These are phyloP conservation scores for Verasper variegatus DNA, from an alignment of 2,113 vertebrate genomes.

Conservation along the genomic window DNA sequence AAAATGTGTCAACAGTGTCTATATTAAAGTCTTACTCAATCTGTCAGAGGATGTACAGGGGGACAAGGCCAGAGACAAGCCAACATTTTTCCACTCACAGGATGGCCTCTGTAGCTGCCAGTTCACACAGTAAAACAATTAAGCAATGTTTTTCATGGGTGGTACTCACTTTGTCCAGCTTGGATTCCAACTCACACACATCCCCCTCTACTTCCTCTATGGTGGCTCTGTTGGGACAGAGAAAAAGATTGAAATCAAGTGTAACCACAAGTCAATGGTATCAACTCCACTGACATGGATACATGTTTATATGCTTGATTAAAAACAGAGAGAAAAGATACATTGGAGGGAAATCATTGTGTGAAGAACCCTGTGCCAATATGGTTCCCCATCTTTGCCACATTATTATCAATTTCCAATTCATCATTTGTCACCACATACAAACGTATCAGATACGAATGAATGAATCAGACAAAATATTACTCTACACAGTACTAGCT, in stretches of 20 bases:
- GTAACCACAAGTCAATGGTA: constrained; percentile 3
- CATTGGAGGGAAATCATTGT: background rate
- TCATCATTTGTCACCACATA: background rate
- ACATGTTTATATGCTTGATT: background rate
- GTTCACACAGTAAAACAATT: constrained; percentile 46
- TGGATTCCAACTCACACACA: constrained; percentile 95
- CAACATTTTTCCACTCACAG: constrained; percentile 29
- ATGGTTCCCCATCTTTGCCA: background rate
- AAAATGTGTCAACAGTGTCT: background rate
- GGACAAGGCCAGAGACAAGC: constrained; percentile 22
- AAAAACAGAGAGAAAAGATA: background rate
- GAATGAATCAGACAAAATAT: background rate
- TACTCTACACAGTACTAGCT: background rate
- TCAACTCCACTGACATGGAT: background rate
- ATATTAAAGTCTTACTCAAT: background rate
- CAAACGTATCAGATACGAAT: background rate
- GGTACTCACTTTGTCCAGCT: constrained; percentile 96
- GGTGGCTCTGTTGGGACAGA: constrained; percentile 85
- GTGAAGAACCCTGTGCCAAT: background rate
- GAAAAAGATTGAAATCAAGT: constrained; percentile 15
- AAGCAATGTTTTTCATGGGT: constrained; percentile 59
- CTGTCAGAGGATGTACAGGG: background rate
- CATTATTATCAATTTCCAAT: background rate
- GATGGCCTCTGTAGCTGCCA: background rate
- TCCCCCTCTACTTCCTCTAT: constrained; percentile 98